phyloP scores from a whole-genome alignment of 2,888 invertebrate species.

The Plagodis dolabraria region DNA sequence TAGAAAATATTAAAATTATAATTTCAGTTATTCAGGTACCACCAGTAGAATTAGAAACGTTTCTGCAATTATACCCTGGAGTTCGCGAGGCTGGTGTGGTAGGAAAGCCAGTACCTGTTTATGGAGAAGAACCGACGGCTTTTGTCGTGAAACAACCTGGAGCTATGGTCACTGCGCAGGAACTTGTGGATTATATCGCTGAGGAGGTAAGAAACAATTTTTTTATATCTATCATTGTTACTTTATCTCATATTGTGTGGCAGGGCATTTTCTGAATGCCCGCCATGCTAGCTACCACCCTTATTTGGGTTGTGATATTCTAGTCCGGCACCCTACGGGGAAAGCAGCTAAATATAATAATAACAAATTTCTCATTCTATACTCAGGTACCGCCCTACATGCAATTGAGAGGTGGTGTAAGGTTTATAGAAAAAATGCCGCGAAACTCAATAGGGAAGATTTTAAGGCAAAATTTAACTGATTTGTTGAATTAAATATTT shows the following conservation, averaged over 20 bases:
- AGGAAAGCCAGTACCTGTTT: slow-evolving; percentile 87
- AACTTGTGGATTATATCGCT: slow-evolving; percentile 83
- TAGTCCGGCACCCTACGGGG: too few relatives aligned
- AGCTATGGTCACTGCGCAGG: slow-evolving; percentile 77
- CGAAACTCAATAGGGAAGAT: slow-evolving; percentile 89
- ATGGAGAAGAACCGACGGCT: slow-evolving; percentile 89
- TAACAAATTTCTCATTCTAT: slow-evolving; percentile 21
- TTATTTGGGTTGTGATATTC: too few relatives aligned
- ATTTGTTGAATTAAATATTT: slow-evolving; percentile 60
- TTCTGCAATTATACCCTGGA: slow-evolving; percentile 88
- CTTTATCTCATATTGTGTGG: too few relatives aligned
- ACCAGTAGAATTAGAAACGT: slow-evolving; percentile 92
- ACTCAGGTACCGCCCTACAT: slow-evolving; percentile 84
- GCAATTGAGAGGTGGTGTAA: slow-evolving; percentile 87
- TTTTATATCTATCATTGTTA: too few relatives aligned
- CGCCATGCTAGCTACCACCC: too few relatives aligned
- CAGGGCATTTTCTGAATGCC: too few relatives aligned
- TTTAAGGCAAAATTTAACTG: slow-evolving; percentile 84
- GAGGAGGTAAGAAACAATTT: slow-evolving; percentile 46
- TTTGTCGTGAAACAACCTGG: slow-evolving; percentile 88
- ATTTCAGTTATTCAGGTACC: slow-evolving; percentile 78
- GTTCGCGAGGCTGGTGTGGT: slow-evolving; percentile 92
- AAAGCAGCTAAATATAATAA: too few relatives aligned
- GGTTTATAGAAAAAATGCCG: slow-evolving; percentile 87
- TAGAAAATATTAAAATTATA: too few relatives aligned